Conservation (phyloP, 2,113 vertebrate genomes). For the Myrmophylax atrothorax region DNA sequence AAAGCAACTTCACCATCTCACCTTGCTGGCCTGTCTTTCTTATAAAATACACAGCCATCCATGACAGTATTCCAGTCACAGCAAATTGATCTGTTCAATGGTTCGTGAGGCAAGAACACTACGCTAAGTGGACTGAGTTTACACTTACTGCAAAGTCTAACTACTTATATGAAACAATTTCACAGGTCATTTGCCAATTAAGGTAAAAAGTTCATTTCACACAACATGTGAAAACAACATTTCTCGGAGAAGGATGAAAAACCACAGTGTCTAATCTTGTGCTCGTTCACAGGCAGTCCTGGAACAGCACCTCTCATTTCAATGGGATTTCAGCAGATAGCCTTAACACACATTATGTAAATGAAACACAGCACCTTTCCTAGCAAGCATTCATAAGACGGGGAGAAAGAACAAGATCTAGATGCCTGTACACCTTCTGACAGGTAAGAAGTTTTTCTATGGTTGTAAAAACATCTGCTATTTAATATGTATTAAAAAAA, state of each 20-base stretch:
- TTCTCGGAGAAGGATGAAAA: neutral
- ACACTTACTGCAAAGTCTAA: neutral
- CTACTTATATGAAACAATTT: neutral
- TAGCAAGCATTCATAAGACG: neutral
- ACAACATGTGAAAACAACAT: neutral
- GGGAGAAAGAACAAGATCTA: neutral
- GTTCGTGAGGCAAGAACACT: neutral
- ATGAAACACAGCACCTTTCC: neutral
- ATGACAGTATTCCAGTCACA: neutral
- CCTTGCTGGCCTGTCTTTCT: neutral
- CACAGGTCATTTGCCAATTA: neutral
- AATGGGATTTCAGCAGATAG: neutral
- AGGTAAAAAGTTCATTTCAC: neutral
- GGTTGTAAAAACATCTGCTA: neutral
- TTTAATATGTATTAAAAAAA: neutral
- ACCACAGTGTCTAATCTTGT: accelerated
- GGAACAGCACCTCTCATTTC: neutral
- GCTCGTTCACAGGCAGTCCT: neutral
- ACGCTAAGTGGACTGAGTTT: neutral
- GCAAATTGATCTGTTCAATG: neutral
- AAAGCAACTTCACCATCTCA: neutral
- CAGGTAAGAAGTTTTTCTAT: neutral
- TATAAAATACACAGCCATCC: neutral
- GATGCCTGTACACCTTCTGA: neutral
- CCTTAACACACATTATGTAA: neutral